A percentile compares a stretch with the other conserved stretches of the same genome.
Evolutionary conservation across 2,113 vertebrate species (phyloP).

Genomic region (Microcebus tavaratra): DNA sequence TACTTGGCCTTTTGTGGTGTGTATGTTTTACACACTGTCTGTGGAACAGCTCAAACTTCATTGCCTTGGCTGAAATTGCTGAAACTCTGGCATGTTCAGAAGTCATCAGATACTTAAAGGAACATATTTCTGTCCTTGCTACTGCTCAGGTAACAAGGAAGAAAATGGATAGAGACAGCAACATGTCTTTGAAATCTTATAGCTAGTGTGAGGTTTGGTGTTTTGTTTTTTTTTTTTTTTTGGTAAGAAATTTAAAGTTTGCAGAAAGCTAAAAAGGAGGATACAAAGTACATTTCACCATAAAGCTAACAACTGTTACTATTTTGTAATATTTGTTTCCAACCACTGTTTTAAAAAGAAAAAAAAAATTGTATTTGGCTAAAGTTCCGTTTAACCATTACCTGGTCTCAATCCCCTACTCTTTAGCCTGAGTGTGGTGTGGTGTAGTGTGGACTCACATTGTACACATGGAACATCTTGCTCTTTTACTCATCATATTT

Average conservation of each 20-base stretch:
- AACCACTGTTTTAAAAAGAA: background rate
- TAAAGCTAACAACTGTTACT: background rate
- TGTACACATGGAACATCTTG: background rate
- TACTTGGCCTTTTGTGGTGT: background rate
- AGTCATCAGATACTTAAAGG: background rate
- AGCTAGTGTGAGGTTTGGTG: background rate
- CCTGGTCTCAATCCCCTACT: background rate
- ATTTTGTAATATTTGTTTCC: conserved; percentile 30
- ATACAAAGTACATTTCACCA: background rate
- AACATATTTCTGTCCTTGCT: background rate
- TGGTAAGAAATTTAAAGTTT: background rate
- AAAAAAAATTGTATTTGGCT: background rate
- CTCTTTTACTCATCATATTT: background rate
- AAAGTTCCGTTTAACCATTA: background rate
- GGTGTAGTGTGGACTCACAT: background rate
- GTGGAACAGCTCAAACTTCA: background rate
- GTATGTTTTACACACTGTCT: background rate
- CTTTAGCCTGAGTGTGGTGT: background rate
- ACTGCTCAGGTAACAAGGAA: background rate
- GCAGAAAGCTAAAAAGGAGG: background rate
- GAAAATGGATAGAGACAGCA: background rate
- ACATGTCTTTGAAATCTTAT: background rate
- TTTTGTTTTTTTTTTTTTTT: background rate
- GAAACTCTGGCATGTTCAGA: background rate
- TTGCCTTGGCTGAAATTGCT: conserved; percentile 8